These are phyloP conservation scores for Tor tambroides DNA, from an alignment of 2,113 vertebrate genomes.

Conservation along the genomic window DNA sequence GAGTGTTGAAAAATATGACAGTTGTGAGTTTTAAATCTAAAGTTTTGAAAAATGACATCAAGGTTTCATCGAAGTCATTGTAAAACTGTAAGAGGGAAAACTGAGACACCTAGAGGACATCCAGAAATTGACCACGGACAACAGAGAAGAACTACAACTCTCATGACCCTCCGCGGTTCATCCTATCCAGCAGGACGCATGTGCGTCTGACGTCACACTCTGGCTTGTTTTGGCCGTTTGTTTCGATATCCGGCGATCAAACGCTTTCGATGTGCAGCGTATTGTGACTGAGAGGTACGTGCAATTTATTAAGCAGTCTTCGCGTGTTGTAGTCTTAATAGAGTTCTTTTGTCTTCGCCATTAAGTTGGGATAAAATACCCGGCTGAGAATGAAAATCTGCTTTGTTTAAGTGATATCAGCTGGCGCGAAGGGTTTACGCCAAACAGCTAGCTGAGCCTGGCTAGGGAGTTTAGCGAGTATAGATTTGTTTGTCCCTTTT, in stretches of 20 bases:
- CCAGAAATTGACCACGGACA: not conserved
- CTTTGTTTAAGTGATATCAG: slow-evolving; percentile 30
- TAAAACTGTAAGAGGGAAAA: not conserved
- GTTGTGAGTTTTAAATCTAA: not conserved
- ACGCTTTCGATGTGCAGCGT: slow-evolving; percentile 42
- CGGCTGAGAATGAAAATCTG: not conserved
- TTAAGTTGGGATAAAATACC: not conserved
- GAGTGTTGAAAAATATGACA: too few species aligned
- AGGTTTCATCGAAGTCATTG: too few species aligned
- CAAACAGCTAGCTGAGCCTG: slow-evolving; percentile 28
- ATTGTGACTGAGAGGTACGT: slow-evolving; percentile 61
- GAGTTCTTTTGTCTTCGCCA: not conserved
- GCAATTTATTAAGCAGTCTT: slow-evolving; percentile 19
- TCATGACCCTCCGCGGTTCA: slow-evolving; percentile 36
- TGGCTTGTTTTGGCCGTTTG: slow-evolving; percentile 77
- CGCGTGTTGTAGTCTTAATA: not conserved
- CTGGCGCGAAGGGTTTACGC: slow-evolving; percentile 10
- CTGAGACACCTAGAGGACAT: slow-evolving; percentile 41
- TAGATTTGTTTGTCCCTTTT: slow-evolving; percentile 17
- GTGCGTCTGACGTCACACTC: slow-evolving; percentile 59
- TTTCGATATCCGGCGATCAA: slow-evolving; percentile 70
- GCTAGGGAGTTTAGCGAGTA: slow-evolving; percentile 43
- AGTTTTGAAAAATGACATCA: not conserved
- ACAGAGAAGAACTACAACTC: slow-evolving; percentile 63
- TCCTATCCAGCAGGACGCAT: not conserved